Evolutionary conservation across 1,140 invertebrate species (phyloP).

Genomic region (Thaumatotibia leucotreta): DNA sequence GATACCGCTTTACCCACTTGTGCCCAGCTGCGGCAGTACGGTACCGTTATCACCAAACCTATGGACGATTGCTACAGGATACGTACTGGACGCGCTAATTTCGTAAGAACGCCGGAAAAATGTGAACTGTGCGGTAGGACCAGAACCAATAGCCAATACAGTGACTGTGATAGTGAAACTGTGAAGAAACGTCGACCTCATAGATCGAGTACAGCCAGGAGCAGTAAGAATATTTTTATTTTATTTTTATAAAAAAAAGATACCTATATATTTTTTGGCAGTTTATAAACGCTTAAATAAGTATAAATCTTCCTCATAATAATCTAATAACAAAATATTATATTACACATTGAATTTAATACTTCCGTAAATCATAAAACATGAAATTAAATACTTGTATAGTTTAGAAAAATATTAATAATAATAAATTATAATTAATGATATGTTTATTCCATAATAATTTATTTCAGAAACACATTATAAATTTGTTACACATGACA

Average conservation of each 20-base stretch:
- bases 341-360: too few species aligned
- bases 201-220: slow-evolving; percentile 51
- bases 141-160: slow-evolving; percentile 60
- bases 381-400: too few species aligned
- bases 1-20: slow-evolving; percentile 55
- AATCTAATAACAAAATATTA: too few species aligned
- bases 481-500: too few species aligned
- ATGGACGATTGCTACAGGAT: slow-evolving; percentile 23
- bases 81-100: not conserved
- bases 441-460: too few species aligned
- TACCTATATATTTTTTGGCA: too few species aligned
- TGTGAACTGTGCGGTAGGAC: slow-evolving; percentile 65
- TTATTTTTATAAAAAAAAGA: slow-evolving; percentile 19
- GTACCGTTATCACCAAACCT: slow-evolving; percentile 61
- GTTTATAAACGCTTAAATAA: too few species aligned
- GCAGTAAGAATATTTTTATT: slow-evolving; percentile 62
- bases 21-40: slow-evolving; percentile 49
- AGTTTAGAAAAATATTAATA: too few species aligned
- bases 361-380: too few species aligned
- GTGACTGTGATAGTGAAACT: slow-evolving; percentile 71
- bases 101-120: slow-evolving; percentile 38
- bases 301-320: too few species aligned
- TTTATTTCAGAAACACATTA: too few species aligned
- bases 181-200: slow-evolving; percentile 54
- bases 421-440: too few species aligned